Base-by-base conservation (phyloP, 2,113 vertebrate genomes). In the Coracopsis vasa region DNA sequence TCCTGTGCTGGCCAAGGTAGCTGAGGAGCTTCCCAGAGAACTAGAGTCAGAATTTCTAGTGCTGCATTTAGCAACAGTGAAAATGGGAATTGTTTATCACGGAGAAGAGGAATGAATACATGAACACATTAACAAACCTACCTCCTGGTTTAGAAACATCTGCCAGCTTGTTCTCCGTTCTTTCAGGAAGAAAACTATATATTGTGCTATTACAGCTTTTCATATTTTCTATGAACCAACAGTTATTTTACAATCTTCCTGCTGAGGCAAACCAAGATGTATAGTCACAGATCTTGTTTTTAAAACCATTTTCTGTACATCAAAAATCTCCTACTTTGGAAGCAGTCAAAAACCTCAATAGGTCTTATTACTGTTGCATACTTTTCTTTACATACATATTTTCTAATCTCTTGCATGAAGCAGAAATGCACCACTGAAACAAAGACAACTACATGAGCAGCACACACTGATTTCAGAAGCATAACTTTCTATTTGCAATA, bases 401-500 rank as follows among this genome's bases (percentile, higher is more conserved):
- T 86, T 54, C 65, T 48, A 81, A 47, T 65, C n/a, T 53, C 37
- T 50, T 33, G 44, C 53, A 72, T 10, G 14, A 79, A 72, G 65
- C 20, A 87, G 75, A 96, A 92, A 79, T 35, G 64, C 29, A 81
- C 37, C 66, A 53, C n/a, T 70, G 88, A 96, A 95, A 92, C 85
- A 94, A 92, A 87, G 88, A 79, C 56, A 89, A 92, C 75, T 73
- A 69, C 71, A 78, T 29, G 39, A 88, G 53, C 65, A 89, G 70
- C 48, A 69, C 45, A 75, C 85, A 94, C 70, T 9, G 11, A 81
- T 95, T 92, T 87, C 80, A 93, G 86, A 86, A 87, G 83, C 77
- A 6, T 51, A 87, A 96, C 94, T 94, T 96, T 96, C 95, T 96
- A 94, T 94, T 94, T 95, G 96, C 92, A 91, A 79, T 96, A 95